Evolutionary conservation across 2,888 invertebrate genomes (phyloP), one percentile per base, ranked within the genome.

Genomic region (Trachelus tabidus): DNA sequence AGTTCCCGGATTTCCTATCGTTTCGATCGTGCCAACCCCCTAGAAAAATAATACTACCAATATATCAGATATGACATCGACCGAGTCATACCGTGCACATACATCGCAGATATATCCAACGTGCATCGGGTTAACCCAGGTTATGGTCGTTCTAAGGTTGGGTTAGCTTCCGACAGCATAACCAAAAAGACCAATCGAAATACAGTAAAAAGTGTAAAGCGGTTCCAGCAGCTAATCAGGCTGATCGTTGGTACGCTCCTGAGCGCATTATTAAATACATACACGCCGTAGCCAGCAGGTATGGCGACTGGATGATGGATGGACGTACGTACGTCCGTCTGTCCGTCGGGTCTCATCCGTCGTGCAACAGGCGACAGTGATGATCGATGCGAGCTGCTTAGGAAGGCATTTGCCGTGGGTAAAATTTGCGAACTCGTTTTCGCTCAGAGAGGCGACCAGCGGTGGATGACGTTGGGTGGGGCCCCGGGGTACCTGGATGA

Each of bases 361-460:
- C 76, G 86, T 82, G 88, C 88, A 90, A 89, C 90, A 87, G 88
- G 86, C 88, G 89, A 89, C 88, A 85, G 85, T 87, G 90, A 90
- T 91, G 91, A 91, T 91, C 90, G 91, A 91, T 91, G 90, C 86
- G 87, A 76, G 84, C 84, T 83, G 84, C 84, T 88, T 83, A 83
- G 83, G 85, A 84, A 85, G 85, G 86, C 85, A 23, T 34, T 31
- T 34, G 74, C 74, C 35, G 15, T n/a, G 34, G 34, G 12, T 30
- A 77, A 86, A 89, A 87, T 87, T 85, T 82, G 84, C 84, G 83
- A 86, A 85, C 86, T 85, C 83, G 87, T 88, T 87, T 87, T 80
- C 83, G 37, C 77, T 79, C 80, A 71, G 77, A 74, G 77, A 79
- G 75, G 75, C 80, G 80, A 80, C 74, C 76, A 80, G 77, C 80